Evolutionary conservation across 2,797 vertebrate genomes (phyloP).

Genomic region (Mergus octosetaceus): DNA sequence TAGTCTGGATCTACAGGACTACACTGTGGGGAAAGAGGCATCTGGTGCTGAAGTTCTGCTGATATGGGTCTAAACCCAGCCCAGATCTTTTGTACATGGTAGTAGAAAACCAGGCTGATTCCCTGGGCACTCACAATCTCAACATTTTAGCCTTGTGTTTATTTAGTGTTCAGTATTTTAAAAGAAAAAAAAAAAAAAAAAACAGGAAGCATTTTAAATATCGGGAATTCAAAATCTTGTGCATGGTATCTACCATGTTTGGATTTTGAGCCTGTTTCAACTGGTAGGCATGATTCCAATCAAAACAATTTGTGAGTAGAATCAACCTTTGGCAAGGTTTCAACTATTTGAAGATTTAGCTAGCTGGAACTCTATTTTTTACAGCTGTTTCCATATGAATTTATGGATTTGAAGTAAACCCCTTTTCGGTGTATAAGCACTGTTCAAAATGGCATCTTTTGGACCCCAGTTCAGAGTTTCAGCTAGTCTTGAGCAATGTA

Average conservation of each 20-base stretch:
- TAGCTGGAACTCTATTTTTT: slow-evolving; percentile 2
- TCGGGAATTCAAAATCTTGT: neutral
- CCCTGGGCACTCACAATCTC: neutral
- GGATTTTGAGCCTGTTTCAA: neutral
- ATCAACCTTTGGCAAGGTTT: neutral
- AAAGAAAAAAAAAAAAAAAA: neutral
- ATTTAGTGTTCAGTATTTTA: neutral
- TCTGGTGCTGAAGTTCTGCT: neutral
- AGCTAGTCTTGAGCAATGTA: slow-evolving; percentile 7
- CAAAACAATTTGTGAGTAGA: slow-evolving; percentile 19
- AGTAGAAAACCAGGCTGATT: neutral
- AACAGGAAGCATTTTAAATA: neutral
- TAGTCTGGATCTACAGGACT: neutral
- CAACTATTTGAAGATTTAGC: slow-evolving; percentile 11
- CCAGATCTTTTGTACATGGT: neutral
- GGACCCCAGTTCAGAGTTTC: slow-evolving; percentile 17
- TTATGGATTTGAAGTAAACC: neutral
- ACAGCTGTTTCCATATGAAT: neutral
- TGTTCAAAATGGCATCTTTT: slow-evolving; percentile 11
- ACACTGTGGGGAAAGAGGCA: neutral
- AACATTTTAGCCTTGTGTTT: neutral
- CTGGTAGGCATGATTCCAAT: neutral
- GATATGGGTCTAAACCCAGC: neutral
- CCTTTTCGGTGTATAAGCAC: neutral
- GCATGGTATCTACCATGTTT: neutral